Evolutionary conservation across 2,113 vertebrate genomes (phyloP).

Genomic region (Edolisoma coerulescens): DNA sequence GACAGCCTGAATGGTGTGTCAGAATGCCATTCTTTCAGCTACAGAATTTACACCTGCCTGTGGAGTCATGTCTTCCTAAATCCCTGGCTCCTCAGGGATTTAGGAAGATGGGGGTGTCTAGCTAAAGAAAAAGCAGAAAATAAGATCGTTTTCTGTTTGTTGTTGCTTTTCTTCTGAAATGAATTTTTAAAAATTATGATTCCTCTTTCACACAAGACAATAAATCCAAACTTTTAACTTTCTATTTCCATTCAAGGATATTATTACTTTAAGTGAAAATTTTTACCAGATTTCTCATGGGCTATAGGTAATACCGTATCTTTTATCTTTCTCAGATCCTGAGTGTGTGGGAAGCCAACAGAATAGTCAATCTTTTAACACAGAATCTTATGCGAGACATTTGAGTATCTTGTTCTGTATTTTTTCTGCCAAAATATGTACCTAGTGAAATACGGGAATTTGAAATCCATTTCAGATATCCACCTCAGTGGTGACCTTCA

Average conservation of each 20-base stretch:
- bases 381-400: neutral
- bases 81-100: neutral
- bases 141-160: neutral
- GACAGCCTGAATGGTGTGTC: neutral
- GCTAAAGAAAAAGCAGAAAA: neutral
- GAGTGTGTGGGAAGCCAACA: neutral
- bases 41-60: neutral
- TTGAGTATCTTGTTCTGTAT: neutral
- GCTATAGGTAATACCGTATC: neutral
- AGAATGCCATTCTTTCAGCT: neutral
- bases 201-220: neutral
- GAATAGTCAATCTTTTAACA: neutral
- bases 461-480: neutral
- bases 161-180: neutral
- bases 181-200: accelerated
- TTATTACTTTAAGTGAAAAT: neutral
- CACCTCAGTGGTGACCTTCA: neutral
- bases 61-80: too few relatives aligned
- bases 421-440: neutral
- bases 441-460: neutral
- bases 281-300: neutral
- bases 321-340: neutral
- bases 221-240: neutral
- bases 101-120: neutral
- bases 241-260: neutral